These are phyloP conservation scores for Heliconius sara DNA, from an alignment of 2,888 invertebrate genomes.

Conservation along the genomic window DNA sequence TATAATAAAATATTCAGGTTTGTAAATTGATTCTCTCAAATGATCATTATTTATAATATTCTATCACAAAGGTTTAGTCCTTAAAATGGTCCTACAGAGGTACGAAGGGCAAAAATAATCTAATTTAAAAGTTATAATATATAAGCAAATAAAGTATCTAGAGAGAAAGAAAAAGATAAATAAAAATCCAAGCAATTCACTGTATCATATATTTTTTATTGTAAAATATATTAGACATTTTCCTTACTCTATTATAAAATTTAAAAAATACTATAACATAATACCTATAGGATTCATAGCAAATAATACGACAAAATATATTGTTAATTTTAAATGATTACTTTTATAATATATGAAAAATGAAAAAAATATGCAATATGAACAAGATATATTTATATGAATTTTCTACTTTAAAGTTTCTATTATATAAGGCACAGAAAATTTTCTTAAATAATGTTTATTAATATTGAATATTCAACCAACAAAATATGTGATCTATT, in stretches of 20 bases:
- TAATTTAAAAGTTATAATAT: not conserved
- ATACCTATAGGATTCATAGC: not conserved
- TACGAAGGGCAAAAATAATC: not conserved
- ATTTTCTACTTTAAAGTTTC: not conserved
- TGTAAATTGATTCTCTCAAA: not conserved
- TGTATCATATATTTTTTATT: not conserved
- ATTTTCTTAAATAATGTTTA: not conserved
- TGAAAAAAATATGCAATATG: not conserved
- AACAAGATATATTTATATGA: not conserved
- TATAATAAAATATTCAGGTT: not conserved
- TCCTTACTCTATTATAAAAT: not conserved
- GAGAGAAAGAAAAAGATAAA: not conserved
- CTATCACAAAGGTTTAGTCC: not conserved
- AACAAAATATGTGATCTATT: not conserved
- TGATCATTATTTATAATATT: not conserved
- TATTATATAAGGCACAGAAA: not conserved
- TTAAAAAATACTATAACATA: not conserved
- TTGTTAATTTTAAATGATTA: not conserved
- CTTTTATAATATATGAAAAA: not conserved
- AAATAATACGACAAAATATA: not conserved
- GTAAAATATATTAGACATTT: slow-evolving; percentile 30
- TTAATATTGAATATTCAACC: not conserved
- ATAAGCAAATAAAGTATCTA: not conserved
- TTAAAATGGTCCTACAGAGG: not conserved
- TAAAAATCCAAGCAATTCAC: not conserved